phyloP scores from a whole-genome alignment of 2,113 vertebrate species.

The Cervus canadensis region DNA sequence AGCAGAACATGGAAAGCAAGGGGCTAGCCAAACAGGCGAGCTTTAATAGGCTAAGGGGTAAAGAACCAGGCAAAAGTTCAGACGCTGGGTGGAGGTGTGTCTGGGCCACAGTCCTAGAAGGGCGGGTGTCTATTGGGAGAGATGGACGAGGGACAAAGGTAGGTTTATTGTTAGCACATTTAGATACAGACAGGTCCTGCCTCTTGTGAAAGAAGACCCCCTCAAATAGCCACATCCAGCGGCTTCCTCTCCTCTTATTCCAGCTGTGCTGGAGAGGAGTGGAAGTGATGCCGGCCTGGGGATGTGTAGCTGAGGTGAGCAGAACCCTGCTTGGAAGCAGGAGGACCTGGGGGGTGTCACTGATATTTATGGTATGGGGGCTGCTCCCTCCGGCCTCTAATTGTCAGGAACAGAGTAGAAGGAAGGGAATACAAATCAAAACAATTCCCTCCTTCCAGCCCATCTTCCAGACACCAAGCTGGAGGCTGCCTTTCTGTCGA shows the following conservation, averaged over 20 bases:
- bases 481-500: not conserved
- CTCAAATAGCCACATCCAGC: not conserved
- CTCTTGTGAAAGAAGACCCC: conserved; percentile 5
- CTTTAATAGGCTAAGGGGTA: not conserved
- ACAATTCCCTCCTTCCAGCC: not conserved
- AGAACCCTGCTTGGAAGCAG: not conserved
- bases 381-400: not conserved
- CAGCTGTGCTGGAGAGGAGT: conserved; percentile 10
- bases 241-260: not conserved
- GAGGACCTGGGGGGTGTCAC: not conserved
- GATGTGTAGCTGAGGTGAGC: not conserved
- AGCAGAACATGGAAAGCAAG: not conserved
- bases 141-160: not conserved
- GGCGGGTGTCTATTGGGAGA: not conserved
- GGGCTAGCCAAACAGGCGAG: not conserved
- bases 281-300: not conserved
- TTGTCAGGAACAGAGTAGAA: not conserved
- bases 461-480: not conserved
- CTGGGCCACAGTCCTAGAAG: not conserved
- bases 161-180: not conserved
- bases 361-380: conserved; percentile 18
- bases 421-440: not conserved
- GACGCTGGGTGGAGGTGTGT: not conserved
- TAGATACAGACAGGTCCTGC: not conserved
- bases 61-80: not conserved